A percentile compares a stretch with the other conserved stretches of the same genome.
These are phyloP conservation scores for Catharus minimus DNA, from an alignment of 2,113 vertebrate genomes.

Conservation along the genomic window DNA sequence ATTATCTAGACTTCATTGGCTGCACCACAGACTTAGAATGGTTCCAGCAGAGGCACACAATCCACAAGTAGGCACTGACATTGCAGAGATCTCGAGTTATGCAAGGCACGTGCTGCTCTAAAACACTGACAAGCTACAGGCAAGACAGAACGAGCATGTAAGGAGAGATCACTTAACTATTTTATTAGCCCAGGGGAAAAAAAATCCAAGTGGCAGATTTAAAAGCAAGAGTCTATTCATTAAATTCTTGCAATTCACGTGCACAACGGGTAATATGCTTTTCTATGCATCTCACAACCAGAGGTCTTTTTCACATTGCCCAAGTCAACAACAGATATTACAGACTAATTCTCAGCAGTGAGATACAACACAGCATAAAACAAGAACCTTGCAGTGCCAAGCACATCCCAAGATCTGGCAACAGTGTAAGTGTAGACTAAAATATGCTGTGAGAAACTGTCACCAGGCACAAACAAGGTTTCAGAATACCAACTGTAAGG, in stretches of 20 bases:
- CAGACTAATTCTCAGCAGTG: neutral
- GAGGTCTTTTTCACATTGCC: neutral
- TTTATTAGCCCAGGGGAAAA: neutral
- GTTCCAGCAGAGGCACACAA: neutral
- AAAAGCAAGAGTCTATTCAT: neutral
- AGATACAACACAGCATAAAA: neutral
- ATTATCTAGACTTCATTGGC: neutral
- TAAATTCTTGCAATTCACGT: neutral
- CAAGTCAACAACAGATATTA: neutral
- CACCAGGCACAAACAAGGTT: neutral
- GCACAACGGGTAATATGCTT: fast-evolving
- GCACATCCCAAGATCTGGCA: neutral
- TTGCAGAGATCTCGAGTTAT: neutral
- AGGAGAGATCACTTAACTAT: neutral
- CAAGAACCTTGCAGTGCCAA: fast-evolving
- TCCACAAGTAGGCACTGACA: neutral
- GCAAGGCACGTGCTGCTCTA: neutral
- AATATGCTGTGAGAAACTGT: conserved; percentile 16
- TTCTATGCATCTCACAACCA: neutral
- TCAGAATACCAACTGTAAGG: neutral
- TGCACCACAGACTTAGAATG: neutral
- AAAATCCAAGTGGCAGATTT: neutral
- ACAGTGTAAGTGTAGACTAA: neutral
- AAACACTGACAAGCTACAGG: neutral
- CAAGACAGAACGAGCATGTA: fast-evolving